These are phyloP conservation scores for Connochaetes taurinus DNA, from an alignment of 2,113 vertebrate species.

Conservation along the genomic window DNA sequence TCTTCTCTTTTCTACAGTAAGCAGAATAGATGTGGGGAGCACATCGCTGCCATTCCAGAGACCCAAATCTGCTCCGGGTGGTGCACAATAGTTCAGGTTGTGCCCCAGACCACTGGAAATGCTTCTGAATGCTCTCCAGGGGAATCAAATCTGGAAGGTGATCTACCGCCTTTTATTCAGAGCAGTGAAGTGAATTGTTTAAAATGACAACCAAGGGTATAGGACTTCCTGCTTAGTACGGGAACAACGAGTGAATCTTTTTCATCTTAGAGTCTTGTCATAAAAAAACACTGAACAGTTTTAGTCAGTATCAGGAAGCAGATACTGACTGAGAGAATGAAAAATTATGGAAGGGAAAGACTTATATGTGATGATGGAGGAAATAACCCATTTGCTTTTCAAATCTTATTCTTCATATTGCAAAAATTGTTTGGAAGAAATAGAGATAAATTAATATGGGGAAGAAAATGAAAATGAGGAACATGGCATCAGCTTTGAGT, in stretches of 20 bases:
- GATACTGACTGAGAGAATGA: not conserved
- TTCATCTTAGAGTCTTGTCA: not conserved
- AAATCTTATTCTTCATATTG: not conserved
- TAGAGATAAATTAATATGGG: not conserved
- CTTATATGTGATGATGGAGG: not conserved
- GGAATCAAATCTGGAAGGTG: not conserved
- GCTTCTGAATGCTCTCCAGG: not conserved
- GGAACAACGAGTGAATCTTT: not conserved
- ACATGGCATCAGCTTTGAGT: not conserved
- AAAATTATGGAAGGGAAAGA: not conserved
- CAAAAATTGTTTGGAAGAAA: not conserved
- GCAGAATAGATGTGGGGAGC: not conserved
- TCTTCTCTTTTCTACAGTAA: not conserved
- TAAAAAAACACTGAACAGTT: not conserved
- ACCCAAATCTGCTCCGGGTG: not conserved
- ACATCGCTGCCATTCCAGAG: not conserved
- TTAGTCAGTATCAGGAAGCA: not conserved
- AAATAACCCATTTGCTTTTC: not conserved
- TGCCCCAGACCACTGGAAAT: no score
- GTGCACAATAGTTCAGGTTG: rapidly evolving
- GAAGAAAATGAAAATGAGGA: not conserved
- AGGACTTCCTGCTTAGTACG: not conserved
- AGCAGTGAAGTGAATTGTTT: not conserved
- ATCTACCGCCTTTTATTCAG: not conserved
- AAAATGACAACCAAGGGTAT: not conserved